Base-by-base conservation (phyloP, 2,113 vertebrate genomes). In the Crotophaga sulcirostris region DNA sequence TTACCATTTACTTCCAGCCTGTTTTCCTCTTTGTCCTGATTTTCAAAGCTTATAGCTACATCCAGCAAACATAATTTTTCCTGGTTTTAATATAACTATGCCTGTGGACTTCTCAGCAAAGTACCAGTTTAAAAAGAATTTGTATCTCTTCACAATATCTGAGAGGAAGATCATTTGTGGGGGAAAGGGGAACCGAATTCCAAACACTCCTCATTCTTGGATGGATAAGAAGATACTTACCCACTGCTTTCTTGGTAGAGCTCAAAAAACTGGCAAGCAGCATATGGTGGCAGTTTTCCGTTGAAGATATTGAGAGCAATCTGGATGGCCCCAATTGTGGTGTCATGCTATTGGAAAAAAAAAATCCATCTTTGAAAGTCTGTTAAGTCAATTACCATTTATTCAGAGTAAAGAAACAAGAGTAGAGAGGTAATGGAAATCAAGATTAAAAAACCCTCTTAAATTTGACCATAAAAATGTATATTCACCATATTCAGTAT, bases 201-300 rank as follows among this genome's bases (percentile, higher is more conserved):
- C 20, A 70, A 80, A 59, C 13, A 38, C 26, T 66, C 11, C 14
- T 72, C 55, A 16, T 73, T 84, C n/a, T 89, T 74, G 47, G 20
- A 49, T 19, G 75, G 24, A 15, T 82, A 47, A 76, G 58, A 77
- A 60, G 59, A 80, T 91, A 98, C 98, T 97, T 98, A 98, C 99
- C 98, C 98, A 67, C 98, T 97, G 93, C 97, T 92, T 86, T 98
- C 98, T 60, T 98, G 94, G 91, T 99, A 98, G 96, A 99, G 96
- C 96, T 99, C 99, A 96, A 98, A 98, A 76, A 99, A 86, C 64
- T 99, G 98, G 97, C 98, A 99, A 87, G 99, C 96, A 52, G 98
- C 98, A 2, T 99, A 99, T 24, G 99, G 98, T 81, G 98, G 98
- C 51, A 99, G 97, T 31, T 97, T 95, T 89, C 98, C 98, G 42